Conservation (phyloP, 1,140 invertebrate genomes). For the Brachionus manjavacas region DNA sequence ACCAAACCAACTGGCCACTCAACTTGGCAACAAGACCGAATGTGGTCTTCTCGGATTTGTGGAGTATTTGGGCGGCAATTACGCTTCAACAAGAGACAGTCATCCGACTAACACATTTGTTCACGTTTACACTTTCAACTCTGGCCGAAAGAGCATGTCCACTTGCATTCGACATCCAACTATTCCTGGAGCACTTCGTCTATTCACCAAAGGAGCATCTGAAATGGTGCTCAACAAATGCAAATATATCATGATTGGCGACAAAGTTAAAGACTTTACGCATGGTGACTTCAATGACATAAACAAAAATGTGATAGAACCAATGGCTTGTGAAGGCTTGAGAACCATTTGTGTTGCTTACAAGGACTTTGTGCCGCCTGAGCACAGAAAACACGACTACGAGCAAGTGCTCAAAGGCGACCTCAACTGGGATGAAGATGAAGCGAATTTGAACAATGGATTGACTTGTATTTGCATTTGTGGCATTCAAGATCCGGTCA, state of each 20-base stretch:
- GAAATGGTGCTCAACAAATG: slow-evolving; percentile 98
- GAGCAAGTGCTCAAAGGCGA: slow-evolving; percentile 63
- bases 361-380: slow-evolving; percentile 51
- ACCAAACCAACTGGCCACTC: slow-evolving; percentile 78
- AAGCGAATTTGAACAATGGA: slow-evolving; percentile 76
- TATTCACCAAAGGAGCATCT: slow-evolving; percentile 96
- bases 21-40: slow-evolving; percentile 99
- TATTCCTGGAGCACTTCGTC: slow-evolving; percentile 68
- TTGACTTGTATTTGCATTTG: slow-evolving; percentile 91
- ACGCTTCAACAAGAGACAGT: slow-evolving; percentile 81
- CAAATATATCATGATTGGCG: slow-evolving; percentile 46
- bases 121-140: slow-evolving; percentile 97
- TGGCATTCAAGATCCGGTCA: slow-evolving; percentile 96
- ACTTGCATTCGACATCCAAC: slow-evolving; percentile 72
- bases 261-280: slow-evolving; percentile 63
- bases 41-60: slow-evolving; percentile 95
- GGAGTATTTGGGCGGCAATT: slow-evolving; percentile 75
- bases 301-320: slow-evolving; percentile 91
- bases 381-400: not conserved
- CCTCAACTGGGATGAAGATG: slow-evolving; percentile 97
- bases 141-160: slow-evolving; percentile 95
- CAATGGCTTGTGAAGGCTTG: slow-evolving; percentile 95
- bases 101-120: slow-evolving; percentile 79
- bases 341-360: slow-evolving; percentile 77
- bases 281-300: slow-evolving; percentile 85